phyloP scores from a whole-genome alignment of 2,888 invertebrate genomes.

The Hyposoter dolosus region DNA sequence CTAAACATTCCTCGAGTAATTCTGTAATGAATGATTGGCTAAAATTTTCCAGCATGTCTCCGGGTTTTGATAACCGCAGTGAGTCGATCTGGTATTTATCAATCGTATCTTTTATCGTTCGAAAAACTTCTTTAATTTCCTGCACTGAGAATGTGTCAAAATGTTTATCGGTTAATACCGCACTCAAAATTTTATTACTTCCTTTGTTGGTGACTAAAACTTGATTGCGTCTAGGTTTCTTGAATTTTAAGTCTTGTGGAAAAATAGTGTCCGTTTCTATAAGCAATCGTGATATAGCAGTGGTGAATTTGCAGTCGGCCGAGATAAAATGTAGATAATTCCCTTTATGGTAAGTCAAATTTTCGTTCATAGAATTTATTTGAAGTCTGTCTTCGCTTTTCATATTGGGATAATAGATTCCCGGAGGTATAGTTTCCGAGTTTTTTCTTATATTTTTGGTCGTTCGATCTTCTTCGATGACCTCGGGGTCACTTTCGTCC shows the following conservation, averaged over 20 bases:
- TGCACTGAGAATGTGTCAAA: conserved; percentile 22
- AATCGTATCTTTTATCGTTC: background rate
- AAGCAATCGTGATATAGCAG: conserved; percentile 10
- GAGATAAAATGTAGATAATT: conserved; percentile 28
- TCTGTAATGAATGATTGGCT: background rate
- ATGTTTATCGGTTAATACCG: conserved; percentile 31
- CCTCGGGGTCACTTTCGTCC: background rate
- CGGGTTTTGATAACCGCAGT: conserved; percentile 30
- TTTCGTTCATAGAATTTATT: conserved; percentile 9
- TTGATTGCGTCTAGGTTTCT: conserved; percentile 41
- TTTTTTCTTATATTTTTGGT: background rate
- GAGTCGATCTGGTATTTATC: conserved; percentile 11
- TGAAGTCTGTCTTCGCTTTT: background rate
- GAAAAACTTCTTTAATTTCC: conserved; percentile 13
- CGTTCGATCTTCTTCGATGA: background rate
- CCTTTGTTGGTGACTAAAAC: conserved; percentile 8
- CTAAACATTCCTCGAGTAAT: no score
- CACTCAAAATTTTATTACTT: conserved; percentile 18
- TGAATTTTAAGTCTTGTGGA: conserved; percentile 25
- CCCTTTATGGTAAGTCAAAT: background rate
- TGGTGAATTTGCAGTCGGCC: conserved; percentile 1
- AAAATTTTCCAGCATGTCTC: conserved; percentile 28
- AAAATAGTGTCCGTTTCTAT: conserved; percentile 35
- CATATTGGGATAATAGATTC: background rate
- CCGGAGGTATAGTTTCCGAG: background rate